These are phyloP conservation scores for Drosophila kanekoi DNA, from an alignment of 2,888 invertebrate genomes.

Conservation along the genomic window DNA sequence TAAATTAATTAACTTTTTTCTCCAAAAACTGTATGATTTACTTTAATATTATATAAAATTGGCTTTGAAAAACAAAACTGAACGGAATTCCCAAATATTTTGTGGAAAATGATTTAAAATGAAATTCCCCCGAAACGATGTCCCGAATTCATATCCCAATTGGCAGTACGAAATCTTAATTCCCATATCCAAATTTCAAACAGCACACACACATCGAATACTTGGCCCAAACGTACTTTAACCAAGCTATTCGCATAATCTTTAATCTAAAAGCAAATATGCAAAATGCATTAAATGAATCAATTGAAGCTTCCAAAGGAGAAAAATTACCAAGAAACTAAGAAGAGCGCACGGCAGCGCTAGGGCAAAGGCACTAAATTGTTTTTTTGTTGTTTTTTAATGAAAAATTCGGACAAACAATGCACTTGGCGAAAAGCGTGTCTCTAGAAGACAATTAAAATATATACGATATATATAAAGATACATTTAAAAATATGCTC, in stretches of 20 bases:
- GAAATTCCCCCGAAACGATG: background rate
- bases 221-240: constrained; percentile 8
- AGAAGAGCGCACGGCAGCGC: constrained; percentile 28
- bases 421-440: constrained; percentile 7
- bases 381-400: constrained; percentile 27
- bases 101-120: background rate
- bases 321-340: constrained; percentile 17
- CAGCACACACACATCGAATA: constrained; percentile 25
- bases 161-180: constrained; percentile 9
- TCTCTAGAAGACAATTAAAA: background rate
- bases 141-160: background rate
- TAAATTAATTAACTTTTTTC: too few relatives aligned
- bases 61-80: background rate
- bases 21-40: too few relatives aligned
- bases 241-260: constrained; percentile 35
- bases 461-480: background rate
- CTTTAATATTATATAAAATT: constrained; percentile 1
- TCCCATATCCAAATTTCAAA: constrained; percentile 1
- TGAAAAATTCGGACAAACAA: constrained; percentile 1
- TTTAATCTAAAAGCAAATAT: constrained; percentile 19
- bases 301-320: constrained; percentile 50
- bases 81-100: background rate
- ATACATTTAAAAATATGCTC: constrained; percentile 3
- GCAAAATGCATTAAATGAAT: constrained; percentile 43
- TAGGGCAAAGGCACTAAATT: constrained; percentile 38